Evolutionary conservation across 2,888 invertebrate genomes (phyloP).

Genomic region (Chloromyia formosa): DNA sequence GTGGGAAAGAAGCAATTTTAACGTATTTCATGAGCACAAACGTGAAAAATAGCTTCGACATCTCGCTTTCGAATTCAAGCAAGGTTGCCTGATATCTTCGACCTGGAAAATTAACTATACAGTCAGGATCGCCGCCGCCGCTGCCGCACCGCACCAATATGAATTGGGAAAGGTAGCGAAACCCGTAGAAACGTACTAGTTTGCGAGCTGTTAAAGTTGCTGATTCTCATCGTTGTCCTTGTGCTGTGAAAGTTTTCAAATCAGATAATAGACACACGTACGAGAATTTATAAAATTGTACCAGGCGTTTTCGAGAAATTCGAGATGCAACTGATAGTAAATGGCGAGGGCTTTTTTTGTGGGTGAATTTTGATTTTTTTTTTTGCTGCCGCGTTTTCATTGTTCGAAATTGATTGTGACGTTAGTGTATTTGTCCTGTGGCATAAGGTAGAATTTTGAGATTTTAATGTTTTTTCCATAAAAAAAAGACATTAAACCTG

Average conservation of each 20-base stretch:
- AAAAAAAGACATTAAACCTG: too few species aligned
- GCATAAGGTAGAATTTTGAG: too few species aligned
- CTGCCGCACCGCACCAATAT: too few species aligned
- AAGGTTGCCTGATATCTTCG: not conserved
- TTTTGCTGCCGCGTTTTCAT: too few species aligned
- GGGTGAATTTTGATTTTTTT: too few species aligned
- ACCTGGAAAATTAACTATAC: constrained; percentile 8
- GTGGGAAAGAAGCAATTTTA: not conserved
- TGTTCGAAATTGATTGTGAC: too few species aligned
- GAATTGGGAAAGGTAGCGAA: not conserved
- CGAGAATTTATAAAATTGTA: constrained; percentile 10
- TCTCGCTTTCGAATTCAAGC: too few species aligned
- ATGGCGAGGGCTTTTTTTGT: too few species aligned
- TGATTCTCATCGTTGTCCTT: not conserved
- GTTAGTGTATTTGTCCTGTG: too few species aligned
- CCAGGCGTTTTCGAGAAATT: not conserved
- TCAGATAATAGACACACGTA: constrained; percentile 29
- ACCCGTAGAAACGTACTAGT: not conserved
- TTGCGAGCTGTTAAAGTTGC: too few species aligned
- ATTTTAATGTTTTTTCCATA: too few species aligned
- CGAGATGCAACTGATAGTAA: too few species aligned
- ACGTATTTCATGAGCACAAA: not conserved
- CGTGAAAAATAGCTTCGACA: not conserved
- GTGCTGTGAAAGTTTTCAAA: not conserved
- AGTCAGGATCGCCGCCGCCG: not conserved